Evolutionary conservation across 2,113 vertebrate species (phyloP).

Genomic region (Cricetomys ansorgei): DNA sequence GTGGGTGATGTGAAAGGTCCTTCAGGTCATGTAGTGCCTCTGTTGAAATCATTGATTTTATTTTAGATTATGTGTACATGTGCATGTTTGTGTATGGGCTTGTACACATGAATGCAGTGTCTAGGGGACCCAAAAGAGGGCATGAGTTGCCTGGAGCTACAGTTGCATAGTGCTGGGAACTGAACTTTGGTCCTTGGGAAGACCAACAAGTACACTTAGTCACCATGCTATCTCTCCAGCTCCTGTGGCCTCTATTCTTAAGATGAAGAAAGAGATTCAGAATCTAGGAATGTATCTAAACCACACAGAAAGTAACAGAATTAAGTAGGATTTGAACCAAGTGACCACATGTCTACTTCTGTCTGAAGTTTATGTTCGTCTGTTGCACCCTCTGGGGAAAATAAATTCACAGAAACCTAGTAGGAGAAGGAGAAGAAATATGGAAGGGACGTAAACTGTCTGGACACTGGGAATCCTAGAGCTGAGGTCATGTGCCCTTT

Average conservation of each 20-base stretch:
- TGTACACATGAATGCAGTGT: neutral
- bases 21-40: neutral
- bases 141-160: neutral
- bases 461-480: neutral
- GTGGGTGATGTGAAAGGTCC: neutral
- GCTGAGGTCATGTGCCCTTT: neutral
- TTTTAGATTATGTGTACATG: neutral
- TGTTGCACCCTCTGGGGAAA: neutral
- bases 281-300: neutral
- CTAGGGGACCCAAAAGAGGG: too few species aligned
- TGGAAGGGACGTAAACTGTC: neutral
- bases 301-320: conserved; percentile 6
- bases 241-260: neutral
- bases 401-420: neutral
- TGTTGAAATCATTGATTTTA: neutral
- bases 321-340: conserved; percentile 28
- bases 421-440: conserved; percentile 14
- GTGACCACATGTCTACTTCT: neutral
- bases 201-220: neutral
- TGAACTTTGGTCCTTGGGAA: neutral
- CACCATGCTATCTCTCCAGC: neutral
- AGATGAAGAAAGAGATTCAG: conserved; percentile 23
- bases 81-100: neutral
- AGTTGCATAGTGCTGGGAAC: neutral
- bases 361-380: neutral